A percentile compares a stretch with the other conserved stretches of the same genome.
Conservation (phyloP, 2,888 invertebrate species). For the Cryptocephalus primarius region DNA sequence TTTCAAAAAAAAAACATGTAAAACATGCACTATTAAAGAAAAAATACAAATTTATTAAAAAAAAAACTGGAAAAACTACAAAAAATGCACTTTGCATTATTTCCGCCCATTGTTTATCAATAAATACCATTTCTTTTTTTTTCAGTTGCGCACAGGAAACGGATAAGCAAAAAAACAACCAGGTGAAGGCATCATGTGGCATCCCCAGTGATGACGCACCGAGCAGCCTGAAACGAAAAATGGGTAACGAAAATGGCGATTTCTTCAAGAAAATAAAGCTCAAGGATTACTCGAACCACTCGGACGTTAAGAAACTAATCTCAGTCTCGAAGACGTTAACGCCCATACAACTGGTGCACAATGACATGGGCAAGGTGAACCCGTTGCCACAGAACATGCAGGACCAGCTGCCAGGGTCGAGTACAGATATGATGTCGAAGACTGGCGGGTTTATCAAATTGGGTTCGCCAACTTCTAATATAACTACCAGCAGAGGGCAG, state of each 20-base stretch:
- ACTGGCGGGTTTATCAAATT: slow-evolving; percentile 65
- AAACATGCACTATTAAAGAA: too few species aligned
- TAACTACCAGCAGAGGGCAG: slow-evolving; percentile 32
- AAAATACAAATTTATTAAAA: too few species aligned
- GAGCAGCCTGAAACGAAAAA: slow-evolving; percentile 15
- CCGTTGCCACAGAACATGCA: slow-evolving; percentile 37
- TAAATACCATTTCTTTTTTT: slow-evolving; percentile 2
- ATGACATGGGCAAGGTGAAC: slow-evolving; percentile 19
- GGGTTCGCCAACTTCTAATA: slow-evolving; percentile 42
- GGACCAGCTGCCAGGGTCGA: slow-evolving; percentile 54
- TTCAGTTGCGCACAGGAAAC: slow-evolving; percentile 57
- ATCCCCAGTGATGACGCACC: slow-evolving; percentile 43
- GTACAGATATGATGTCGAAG: slow-evolving; percentile 62
- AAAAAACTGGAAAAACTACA: too few species aligned
- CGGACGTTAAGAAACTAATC: slow-evolving; percentile 11
- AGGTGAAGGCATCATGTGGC: slow-evolving; percentile 78
- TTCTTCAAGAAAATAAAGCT: slow-evolving; percentile 32
- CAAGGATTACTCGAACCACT: slow-evolving; percentile 31
- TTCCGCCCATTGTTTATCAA: too few species aligned
- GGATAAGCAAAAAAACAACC: slow-evolving; percentile 75
- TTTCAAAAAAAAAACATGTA: too few species aligned
- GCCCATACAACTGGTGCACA: slow-evolving; percentile 11
- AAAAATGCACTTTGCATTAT: too few species aligned
- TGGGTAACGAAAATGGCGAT: slow-evolving; percentile 29
- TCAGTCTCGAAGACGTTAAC: slow-evolving; percentile 1